A percentile compares a stretch with the other conserved stretches of the same genome.
phyloP scores from a whole-genome alignment of 2,888 invertebrate species.

The Heliconius aoede region DNA sequence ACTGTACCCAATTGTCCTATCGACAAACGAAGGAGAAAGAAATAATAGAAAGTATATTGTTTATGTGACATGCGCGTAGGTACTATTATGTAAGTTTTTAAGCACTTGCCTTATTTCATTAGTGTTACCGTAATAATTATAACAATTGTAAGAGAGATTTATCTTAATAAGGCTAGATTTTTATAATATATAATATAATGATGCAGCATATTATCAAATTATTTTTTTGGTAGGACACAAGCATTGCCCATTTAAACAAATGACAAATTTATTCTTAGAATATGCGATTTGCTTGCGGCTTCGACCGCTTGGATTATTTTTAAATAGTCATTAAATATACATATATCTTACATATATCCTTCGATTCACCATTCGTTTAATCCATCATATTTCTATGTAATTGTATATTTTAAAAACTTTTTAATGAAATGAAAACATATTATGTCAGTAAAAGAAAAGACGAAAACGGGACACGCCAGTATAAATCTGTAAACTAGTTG shows the following conservation, averaged over 20 bases:
- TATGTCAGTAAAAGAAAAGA: background rate
- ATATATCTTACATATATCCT: no score
- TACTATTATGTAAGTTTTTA: slow-evolving; percentile 35
- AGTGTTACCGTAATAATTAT: slow-evolving; percentile 8
- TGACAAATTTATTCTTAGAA: no score
- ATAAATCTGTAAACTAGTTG: background rate
- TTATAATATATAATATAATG: background rate
- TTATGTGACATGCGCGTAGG: slow-evolving; percentile 33
- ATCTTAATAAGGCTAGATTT: background rate
- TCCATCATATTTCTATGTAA: background rate
- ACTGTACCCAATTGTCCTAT: slow-evolving; percentile 36
- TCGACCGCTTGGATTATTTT: no score
- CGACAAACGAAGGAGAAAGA: slow-evolving; percentile 27
- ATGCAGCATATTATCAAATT: background rate
- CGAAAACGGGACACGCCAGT: background rate
- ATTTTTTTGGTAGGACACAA: no score
- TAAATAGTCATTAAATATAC: no score
- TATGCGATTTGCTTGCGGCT: no score
- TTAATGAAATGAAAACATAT: background rate
- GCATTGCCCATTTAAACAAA: no score
- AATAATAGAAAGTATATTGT: slow-evolving; percentile 40
- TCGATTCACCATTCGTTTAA: background rate
- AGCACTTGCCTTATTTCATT: slow-evolving; percentile 17
- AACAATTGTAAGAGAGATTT: background rate
- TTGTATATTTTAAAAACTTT: background rate